These are phyloP conservation scores for Leucoptera coffeella DNA, from an alignment of 2,888 invertebrate species.

Conservation along the genomic window DNA sequence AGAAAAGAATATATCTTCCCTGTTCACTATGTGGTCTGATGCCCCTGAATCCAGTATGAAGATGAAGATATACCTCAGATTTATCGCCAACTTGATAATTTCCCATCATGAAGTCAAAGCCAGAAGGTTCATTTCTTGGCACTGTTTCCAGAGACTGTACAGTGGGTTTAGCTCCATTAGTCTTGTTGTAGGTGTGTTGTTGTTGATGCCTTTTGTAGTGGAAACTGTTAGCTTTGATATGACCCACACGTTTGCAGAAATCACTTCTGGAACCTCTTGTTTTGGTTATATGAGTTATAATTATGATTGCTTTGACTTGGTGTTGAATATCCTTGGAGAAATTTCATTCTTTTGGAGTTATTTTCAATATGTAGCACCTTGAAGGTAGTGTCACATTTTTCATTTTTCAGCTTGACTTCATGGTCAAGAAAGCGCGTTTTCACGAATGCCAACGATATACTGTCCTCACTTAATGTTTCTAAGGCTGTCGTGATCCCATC, in stretches of 20 bases:
- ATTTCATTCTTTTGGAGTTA: not conserved
- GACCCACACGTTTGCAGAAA: constrained; percentile 13
- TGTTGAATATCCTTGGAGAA: not conserved
- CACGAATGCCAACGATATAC: not conserved
- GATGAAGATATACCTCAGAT: constrained; percentile 6
- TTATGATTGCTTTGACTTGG: not conserved
- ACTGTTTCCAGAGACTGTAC: constrained; percentile 3
- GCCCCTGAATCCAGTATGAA: constrained; percentile 1
- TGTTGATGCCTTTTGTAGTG: not conserved
- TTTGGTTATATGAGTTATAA: not conserved
- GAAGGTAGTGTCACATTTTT: constrained; percentile 9
- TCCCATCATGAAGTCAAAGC: constrained; percentile 8
- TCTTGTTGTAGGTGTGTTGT: too few species aligned
- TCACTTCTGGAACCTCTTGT: constrained; percentile 9
- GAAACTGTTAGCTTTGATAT: constrained; percentile 9
- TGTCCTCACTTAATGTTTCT: constrained; percentile 11
- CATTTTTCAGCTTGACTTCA: constrained; percentile 4
- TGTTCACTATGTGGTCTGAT: constrained; percentile 9
- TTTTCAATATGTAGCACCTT: constrained; percentile 11
- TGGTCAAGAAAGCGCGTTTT: not conserved
- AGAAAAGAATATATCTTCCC: constrained; percentile 7
- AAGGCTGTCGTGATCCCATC: constrained; percentile 18
- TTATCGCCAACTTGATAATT: constrained; percentile 1
- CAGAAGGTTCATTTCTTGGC: not conserved
- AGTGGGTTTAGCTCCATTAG: not conserved